Evolutionary conservation across 2,888 invertebrate species (phyloP), one percentile per base, ranked within the genome.

Genomic region (Morpho achilles): DNA sequence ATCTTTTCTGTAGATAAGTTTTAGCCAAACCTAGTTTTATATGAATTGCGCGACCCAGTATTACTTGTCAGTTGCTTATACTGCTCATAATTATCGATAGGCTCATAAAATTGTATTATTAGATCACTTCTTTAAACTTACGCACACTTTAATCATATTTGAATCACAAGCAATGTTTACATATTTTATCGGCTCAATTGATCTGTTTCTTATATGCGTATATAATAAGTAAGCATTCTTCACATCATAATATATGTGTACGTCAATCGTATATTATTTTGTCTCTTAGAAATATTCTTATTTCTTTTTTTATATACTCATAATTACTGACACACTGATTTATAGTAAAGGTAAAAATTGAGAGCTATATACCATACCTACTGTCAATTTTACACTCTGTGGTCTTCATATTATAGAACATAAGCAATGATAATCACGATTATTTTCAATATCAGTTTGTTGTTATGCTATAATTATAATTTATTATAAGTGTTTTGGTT

Each of bases 41-140:
- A 8, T 49, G 5, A 64, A 53, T 62, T 58, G 69, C 77, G 83
- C 82, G 82, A 82, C 80, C 81, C 79, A 74, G 77, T 78, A 77
- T 75, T 79, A 77, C 64, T 71, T 70, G 72, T 77, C 75, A 77
- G 76, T 75, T 74, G 72, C 71, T 74, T 67, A 66, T 66, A 67
- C 69, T 66, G 49, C 8, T 46, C 53, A 16, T 53, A 10, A 47
- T 52, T 67, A 16, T 67, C 67, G 66, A 54, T 69, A 68, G 41
- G 32, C 68, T 69, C 32, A 32, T 32, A 48, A 58, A 48, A 32
- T 57, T 32, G 41, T 61, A 54, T 50, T 60, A 53, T 22, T 56
- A 45, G 9, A 47, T 47, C 40, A 56, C 49, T 50, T 45, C 47
- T 50, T 56, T 56, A 59, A 50, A 42, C 50, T 59, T 53, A 53